Evolutionary conservation across 2,113 vertebrate genomes (phyloP), one percentile per base, ranked within the genome.

Genomic region (Micronisus gabar): DNA sequence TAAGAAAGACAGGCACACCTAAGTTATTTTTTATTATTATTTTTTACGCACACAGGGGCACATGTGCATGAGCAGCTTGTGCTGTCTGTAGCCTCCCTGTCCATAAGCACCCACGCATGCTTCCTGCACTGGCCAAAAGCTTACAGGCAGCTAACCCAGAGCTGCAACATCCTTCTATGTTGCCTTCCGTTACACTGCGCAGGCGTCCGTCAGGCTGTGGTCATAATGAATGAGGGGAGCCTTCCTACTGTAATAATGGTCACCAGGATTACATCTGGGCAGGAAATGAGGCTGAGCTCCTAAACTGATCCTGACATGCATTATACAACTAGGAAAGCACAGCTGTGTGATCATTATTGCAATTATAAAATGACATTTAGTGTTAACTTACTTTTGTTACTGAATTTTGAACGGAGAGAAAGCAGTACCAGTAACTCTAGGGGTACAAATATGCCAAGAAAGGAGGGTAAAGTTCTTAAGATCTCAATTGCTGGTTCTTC

Each of bases 321-420:
- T 93, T 97, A 95, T 40, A 95, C 93, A 96, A 94, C 66, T 53
- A 96, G 96, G 93, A 87, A 93, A 96, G 94, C 97, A 93, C 97
- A 98, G 97, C 97, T 97, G 97, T 91, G 97, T 87, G 94, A 93
- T 97, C 97, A 97, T 97, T 98, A 98, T 3, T 94, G 95, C 97
- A 98, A 98, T 98, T 98, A 98, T 17, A 88, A 97, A 97, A 91
- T 70, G 96, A 95, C 98, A 98, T 95, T 97, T 76, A 97, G 89
- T 88, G 92, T 92, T 97, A 97, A 98, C 96, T 98, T 98, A 90
- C 93, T 96, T 97, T 93, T 97, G 92, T 87, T 83, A 65, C 88
- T 91, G 85, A 82, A 67, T 97, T 96, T 86, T 74, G 91, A 93
- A 47, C 43, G 55, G 78, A 90, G 85, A 93, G 59, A 38, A 21